Evolutionary conservation across 2,797 vertebrate genomes (phyloP), one percentile per base, ranked within the genome.

Genomic region (Mus minutoides): DNA sequence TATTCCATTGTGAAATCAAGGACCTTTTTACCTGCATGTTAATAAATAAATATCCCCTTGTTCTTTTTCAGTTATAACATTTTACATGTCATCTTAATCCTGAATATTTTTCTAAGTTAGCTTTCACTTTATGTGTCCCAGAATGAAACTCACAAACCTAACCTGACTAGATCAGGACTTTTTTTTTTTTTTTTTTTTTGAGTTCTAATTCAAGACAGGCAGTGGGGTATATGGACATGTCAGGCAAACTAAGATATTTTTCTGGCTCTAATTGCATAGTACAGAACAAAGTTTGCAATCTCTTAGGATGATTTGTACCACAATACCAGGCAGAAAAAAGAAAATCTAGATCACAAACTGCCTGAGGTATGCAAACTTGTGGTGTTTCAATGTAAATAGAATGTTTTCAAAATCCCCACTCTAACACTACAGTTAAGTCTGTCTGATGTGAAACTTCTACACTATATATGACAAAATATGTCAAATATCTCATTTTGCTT

Each of bases 1-100:
- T 73, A 82, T 29, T 26, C 40, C 16, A 1, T 46, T 60, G n/a
- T 83, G 43, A 97, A 90, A 95, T 69, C 69, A 46, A 40, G 78
- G 62, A 71, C 17, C 58, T 54, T 64, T 62, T 43, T 54, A 75
- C 11, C 60, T 88, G 60, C 43, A 54, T 58, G 26, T 8, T 88
- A 90, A 67, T 85, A 78, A 85, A 60, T 29, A 85, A 88, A 92
- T 34, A 19, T 7, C 22, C 14, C 85, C 34, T 83, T 71, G 64
- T 64, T 86, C 54, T 79, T 96, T 86, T 16, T n/a, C 46, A 85
- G 37, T 54, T 86, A 80, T 91, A 29, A 62, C 34, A 54, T 60
- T 78, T 84, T 52, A 79, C 31, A 64, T 94, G 40, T 16, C n/a
- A 73, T 56, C 52, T 60, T 31, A 62, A 37, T 62, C n/a, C 52